Conservation (phyloP, 2,888 invertebrate genomes). For the Tuberolachnus salignus region DNA sequence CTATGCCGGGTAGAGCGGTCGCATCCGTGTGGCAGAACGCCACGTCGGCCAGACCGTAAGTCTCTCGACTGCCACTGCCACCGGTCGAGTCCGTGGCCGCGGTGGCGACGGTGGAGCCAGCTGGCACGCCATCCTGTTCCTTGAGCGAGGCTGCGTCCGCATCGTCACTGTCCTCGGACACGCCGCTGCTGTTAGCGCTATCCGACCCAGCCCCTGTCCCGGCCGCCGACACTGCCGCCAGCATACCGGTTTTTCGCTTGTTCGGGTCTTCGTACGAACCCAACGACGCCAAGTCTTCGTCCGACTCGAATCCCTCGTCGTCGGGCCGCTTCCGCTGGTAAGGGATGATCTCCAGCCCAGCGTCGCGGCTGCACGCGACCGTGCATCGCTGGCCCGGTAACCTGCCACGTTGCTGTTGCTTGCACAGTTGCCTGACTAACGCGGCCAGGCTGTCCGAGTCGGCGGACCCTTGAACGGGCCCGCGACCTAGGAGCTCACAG, state of each 20-base stretch:
- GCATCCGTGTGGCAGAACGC: conserved; percentile 62
- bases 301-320: conserved; percentile 62
- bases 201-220: conserved; percentile 58
- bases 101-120: background rate
- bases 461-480: conserved; percentile 59
- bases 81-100: background rate
- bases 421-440: conserved; percentile 58
- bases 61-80: conserved; percentile 57
- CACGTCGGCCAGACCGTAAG: conserved; percentile 60
- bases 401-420: conserved; percentile 46
- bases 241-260: conserved; percentile 58
- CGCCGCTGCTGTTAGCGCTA: conserved; percentile 61
- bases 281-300: conserved; percentile 61
- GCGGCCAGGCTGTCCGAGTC: conserved; percentile 59
- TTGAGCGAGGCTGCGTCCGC: conserved; percentile 43
- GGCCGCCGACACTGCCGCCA: conserved; percentile 54
- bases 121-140: background rate
- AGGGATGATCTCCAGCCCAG: conserved; percentile 55
- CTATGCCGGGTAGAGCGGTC: conserved; percentile 59
- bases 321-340: conserved; percentile 56
- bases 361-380: conserved; percentile 55
- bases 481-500: conserved; percentile 60
- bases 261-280: conserved; percentile 59
- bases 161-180: conserved; percentile 58
- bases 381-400: conserved; percentile 55